Evolutionary conservation across 2,113 vertebrate species (phyloP).

Genomic region (Clarias magur): DNA sequence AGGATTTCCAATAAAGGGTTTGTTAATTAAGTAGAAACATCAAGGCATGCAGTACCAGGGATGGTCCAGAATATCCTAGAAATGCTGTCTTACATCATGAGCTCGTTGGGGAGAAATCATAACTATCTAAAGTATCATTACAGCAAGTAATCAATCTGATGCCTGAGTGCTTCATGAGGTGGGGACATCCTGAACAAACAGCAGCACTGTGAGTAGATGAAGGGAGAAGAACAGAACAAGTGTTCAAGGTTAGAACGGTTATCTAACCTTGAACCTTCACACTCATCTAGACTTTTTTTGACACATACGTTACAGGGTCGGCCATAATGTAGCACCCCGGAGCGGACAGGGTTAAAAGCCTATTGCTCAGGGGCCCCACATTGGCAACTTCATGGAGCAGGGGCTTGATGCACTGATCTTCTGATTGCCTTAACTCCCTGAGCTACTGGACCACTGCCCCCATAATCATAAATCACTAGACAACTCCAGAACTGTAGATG

Average conservation of each 20-base stretch:
- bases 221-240: background rate
- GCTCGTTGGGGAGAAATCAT: slow-evolving; percentile 35
- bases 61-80: slow-evolving; percentile 25
- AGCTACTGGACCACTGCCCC: too few relatives aligned
- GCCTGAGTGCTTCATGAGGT: background rate
- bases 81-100: slow-evolving; percentile 17
- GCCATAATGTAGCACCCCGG: too few relatives aligned
- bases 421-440: too few relatives aligned
- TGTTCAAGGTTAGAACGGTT: background rate
- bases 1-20: background rate
- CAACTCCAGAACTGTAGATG: background rate
- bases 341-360: too few relatives aligned
- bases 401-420: too few relatives aligned
- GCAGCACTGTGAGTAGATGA: slow-evolving; percentile 20
- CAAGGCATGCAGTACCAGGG: background rate
- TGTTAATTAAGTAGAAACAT: background rate
- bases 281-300: background rate
- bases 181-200: background rate
- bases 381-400: too few relatives aligned
- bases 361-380: too few relatives aligned
- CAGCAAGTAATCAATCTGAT: slow-evolving; percentile 41
- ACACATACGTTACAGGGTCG: too few relatives aligned
- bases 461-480: background rate
- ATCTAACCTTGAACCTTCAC: background rate
- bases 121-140: background rate